Evolutionary conservation across 2,797 vertebrate genomes (phyloP).

Genomic region (Lerista edwardsae): DNA sequence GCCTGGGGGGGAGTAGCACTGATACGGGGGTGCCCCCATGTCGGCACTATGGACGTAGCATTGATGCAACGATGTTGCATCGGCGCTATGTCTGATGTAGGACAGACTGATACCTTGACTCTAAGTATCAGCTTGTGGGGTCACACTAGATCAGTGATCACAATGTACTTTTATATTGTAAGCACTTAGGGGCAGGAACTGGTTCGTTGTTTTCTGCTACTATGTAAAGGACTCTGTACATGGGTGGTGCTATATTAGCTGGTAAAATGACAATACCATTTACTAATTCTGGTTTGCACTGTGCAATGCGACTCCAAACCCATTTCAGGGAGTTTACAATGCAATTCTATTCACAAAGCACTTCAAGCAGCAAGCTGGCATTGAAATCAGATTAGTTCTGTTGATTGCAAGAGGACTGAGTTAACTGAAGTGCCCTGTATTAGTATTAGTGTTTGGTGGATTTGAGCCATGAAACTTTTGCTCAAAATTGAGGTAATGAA

Average conservation of each 20-base stretch:
- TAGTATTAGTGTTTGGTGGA: background rate
- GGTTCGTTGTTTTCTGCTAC: background rate
- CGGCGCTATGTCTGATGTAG: too few relatives aligned
- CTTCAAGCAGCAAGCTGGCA: background rate
- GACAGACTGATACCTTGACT: too few relatives aligned
- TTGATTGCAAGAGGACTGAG: background rate
- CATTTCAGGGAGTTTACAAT: background rate
- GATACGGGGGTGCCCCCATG: too few relatives aligned
- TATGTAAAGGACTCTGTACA: background rate
- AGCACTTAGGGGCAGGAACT: background rate
- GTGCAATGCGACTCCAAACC: background rate
- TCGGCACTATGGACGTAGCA: too few relatives aligned
- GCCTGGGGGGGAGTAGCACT: too few relatives aligned
- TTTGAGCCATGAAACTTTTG: background rate
- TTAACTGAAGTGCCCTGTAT: background rate
- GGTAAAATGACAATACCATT: background rate
- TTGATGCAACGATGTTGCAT: too few relatives aligned
- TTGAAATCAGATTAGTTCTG: background rate
- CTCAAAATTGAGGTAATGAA: conserved; percentile 12
- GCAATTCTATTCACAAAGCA: background rate
- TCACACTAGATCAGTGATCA: background rate
- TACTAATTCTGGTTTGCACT: background rate
- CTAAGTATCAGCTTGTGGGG: background rate
- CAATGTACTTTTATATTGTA: background rate
- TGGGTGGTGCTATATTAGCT: background rate